phyloP scores from a whole-genome alignment of 1,140 invertebrate genomes.

The Heliconius hewitsoni region DNA sequence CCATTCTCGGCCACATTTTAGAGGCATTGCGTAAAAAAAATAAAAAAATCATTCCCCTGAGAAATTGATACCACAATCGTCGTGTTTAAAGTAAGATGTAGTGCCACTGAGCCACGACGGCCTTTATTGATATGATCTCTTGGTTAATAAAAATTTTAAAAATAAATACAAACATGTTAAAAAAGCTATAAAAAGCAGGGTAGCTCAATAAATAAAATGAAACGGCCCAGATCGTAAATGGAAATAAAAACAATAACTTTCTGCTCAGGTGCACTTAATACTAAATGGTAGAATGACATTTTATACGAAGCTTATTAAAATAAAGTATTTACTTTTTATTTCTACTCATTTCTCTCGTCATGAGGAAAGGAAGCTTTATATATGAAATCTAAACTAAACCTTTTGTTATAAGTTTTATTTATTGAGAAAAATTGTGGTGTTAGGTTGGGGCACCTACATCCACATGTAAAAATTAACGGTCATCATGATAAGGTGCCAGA shows the following conservation, averaged over 20 bases:
- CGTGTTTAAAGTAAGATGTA: too few relatives aligned
- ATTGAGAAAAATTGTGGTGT: too few relatives aligned
- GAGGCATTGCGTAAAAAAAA: too few relatives aligned
- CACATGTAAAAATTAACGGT: too few relatives aligned
- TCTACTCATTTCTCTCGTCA: neutral
- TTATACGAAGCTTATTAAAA: neutral
- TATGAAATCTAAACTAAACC: too few relatives aligned
- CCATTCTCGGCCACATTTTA: too few relatives aligned
- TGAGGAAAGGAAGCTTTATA: neutral
- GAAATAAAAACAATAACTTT: neutral
- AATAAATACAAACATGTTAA: neutral
- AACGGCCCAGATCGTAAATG: constrained; percentile 1
- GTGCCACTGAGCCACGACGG: too few relatives aligned
- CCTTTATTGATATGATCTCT: neutral
- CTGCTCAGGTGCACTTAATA: constrained; percentile 5
- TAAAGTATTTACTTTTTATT: neutral
- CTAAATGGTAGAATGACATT: neutral
- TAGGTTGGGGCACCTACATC: too few relatives aligned
- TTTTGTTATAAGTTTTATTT: too few relatives aligned
- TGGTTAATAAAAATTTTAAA: neutral
- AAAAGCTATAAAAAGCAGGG: neutral
- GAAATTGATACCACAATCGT: too few relatives aligned
- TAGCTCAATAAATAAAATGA: neutral
- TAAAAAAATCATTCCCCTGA: too few relatives aligned
- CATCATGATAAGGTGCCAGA: too few relatives aligned